A percentile compares a stretch with the other conserved stretches of the same genome.
These are phyloP conservation scores for Hirudo medicinalis DNA, from an alignment of 1,140 invertebrate genomes.

Conservation along the genomic window DNA sequence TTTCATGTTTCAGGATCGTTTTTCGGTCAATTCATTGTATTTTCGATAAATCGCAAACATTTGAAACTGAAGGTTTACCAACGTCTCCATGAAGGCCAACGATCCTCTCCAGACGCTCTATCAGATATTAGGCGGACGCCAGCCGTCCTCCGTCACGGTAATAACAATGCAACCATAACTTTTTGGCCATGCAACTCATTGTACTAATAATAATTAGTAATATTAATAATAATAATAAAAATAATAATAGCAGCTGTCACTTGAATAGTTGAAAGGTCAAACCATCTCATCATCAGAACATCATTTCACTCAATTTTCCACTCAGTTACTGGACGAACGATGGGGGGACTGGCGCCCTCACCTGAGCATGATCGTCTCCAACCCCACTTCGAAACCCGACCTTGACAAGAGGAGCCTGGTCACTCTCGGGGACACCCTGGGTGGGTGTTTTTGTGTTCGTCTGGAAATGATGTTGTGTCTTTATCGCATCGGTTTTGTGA, in stretches of 20 bases:
- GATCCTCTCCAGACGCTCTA: slow-evolving; percentile 86
- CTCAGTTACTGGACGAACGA: slow-evolving; percentile 55
- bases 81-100: slow-evolving; percentile 58
- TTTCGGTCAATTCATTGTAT: not conserved
- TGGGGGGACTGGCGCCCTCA: slow-evolving; percentile 94
- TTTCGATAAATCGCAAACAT: slow-evolving; percentile 11
- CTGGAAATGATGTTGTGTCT: too few species aligned
- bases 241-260: too few species aligned
- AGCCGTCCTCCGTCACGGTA: slow-evolving; percentile 57
- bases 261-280: too few species aligned
- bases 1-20: too few species aligned
- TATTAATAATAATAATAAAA: too few species aligned
- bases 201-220: too few species aligned
- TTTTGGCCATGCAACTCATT: too few species aligned
- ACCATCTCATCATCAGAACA: too few species aligned
- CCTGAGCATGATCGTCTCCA: slow-evolving; percentile 82
- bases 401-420: slow-evolving; percentile 69
- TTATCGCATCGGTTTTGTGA: not conserved
- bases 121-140: slow-evolving; percentile 69
- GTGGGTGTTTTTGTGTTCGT: slow-evolving; percentile 39
- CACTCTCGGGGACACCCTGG: slow-evolving; percentile 54
- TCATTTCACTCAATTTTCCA: not conserved
- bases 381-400: slow-evolving; percentile 58
- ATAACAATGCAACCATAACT: too few species aligned
- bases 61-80: slow-evolving; percentile 53